Evolutionary conservation across 92 coral and sea anemone species (phyloP), one percentile per base, ranked within the genome.

Genomic region (Plumapathes pennacea): DNA sequence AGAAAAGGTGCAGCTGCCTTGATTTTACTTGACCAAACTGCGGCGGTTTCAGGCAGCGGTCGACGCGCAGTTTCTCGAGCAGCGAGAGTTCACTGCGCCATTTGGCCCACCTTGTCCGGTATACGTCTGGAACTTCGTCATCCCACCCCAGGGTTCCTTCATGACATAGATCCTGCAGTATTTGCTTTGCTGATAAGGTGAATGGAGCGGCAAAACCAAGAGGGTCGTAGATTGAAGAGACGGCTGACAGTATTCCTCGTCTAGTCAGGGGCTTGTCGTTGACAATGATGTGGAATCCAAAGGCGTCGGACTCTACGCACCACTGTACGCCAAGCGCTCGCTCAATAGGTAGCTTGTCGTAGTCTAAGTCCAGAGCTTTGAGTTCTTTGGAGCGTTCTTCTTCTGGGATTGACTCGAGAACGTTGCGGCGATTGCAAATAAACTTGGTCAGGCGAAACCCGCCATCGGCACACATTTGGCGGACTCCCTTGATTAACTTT

Each of bases 281-380:
- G 29, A 67, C 8, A 2, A 37, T 30, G 22, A 82, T 69, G n/a
- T 77, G 49, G 62, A 76, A 76, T 33, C 78, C 84, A 39, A 75
- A 32, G 2, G 46, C 34, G 70, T 76, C 84, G 3, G 89, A 61
- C 29, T 61, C 54, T 23, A 61, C 52, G 40, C 74, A 53, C 84
- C 84, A 82, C 30, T 82, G 64, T 12, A 82, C 76, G 23, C 80
- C 84, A 12, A 82, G 32, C 9, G 83, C 88, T 7, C 83, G 83
- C 49, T 74, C 88, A 23, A 74, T 31, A 9, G 77, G 79, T 14
- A 82, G 46, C 14, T 39, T 59, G 24, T 74, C 78, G 23, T 50
- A 46, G 31, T 53, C 61, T 31, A 74, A 56, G 29, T 69, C 62
- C 30, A 54, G 10, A 10, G 17, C 11, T 43, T 34, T 58, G 38